phyloP scores from a whole-genome alignment of 2,113 vertebrate genomes.

The Petrocephalus zakoni region DNA sequence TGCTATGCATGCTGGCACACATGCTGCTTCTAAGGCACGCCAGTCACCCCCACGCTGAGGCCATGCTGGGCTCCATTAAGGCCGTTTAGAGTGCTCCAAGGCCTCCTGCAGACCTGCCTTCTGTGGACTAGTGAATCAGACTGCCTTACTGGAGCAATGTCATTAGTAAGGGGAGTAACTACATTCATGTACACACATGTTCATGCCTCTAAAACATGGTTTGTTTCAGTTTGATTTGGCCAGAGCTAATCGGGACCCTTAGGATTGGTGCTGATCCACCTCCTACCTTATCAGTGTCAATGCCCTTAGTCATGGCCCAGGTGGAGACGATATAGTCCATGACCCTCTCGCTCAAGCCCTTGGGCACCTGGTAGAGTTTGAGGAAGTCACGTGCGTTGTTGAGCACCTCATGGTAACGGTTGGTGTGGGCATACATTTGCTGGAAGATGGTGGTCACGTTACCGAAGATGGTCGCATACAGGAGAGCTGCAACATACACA shows the following conservation, averaged over 20 bases:
- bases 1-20: not conserved
- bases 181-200: not conserved
- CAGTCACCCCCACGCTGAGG: not conserved
- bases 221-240: not conserved
- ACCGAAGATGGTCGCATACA: slow-evolving; percentile 98
- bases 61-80: not conserved
- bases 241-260: not conserved
- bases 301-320: slow-evolving; percentile 98
- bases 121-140: not conserved
- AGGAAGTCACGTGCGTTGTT: slow-evolving; percentile 96
- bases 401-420: slow-evolving; percentile 95
- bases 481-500: slow-evolving; percentile 74
- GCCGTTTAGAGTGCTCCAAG: not conserved
- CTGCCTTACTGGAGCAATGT: not conserved
- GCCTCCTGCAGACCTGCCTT: not conserved
- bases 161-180: not conserved
- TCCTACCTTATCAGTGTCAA: slow-evolving; percentile 93
- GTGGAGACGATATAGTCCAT: slow-evolving; percentile 99
- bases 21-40: not conserved
- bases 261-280: not conserved
- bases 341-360: slow-evolving; percentile 92
- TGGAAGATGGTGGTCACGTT: slow-evolving; percentile 98
- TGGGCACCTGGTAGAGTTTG: slow-evolving; percentile 96
- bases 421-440: slow-evolving; percentile 98
- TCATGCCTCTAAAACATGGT: not conserved